Evolutionary conservation across 2,797 vertebrate genomes (phyloP), one percentile per base, ranked within the genome.

Genomic region (Spinibarbus caldwelli): DNA sequence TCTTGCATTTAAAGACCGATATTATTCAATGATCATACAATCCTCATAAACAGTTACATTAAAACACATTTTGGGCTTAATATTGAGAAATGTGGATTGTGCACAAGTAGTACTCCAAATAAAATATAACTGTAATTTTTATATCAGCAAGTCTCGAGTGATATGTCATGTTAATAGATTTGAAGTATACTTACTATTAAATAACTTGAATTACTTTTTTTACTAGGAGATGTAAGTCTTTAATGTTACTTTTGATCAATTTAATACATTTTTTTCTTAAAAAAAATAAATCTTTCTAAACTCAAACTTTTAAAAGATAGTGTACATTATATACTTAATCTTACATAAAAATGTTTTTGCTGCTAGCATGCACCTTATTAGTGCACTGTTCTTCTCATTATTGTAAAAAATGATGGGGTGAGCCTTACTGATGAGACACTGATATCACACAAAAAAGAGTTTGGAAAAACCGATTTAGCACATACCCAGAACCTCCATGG

Each of bases 401-500:
- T 23, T 7, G 47, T 52, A 14, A 52, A 49, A n/a, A 45, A 9
- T 47, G 0, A 23, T 6, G 17, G 0, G 19, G 12, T 64, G 62
- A 66, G 62, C 29, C 7, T 66, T 34, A 19, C 7, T 19, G 62
- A 66, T 34, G 15, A 3, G 26, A 34, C 6, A 64, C 17, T 31
- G 1, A 29, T 6, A 45, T 7, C 34, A 34, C 41, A 29, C 38
- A 45, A 9, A 38, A 23, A 36, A 34, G 8, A 15, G n/a, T 2
- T 21, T 62, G 7, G 14, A 6, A 34, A 52, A 70, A 38, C 1
- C 6, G 5, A 34, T 8, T 64, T 54, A n/a, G 26, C 57, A 66
- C 87, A 86, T 82, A 90, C 89, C 84, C 17, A 86, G 78, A 34
- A 80, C 31, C 7, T 88, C 88, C 47, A 85, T 82, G 47, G 23